Conservation (phyloP, 1,140 invertebrate genomes). For the Lordiphosa clarofinis region DNA sequence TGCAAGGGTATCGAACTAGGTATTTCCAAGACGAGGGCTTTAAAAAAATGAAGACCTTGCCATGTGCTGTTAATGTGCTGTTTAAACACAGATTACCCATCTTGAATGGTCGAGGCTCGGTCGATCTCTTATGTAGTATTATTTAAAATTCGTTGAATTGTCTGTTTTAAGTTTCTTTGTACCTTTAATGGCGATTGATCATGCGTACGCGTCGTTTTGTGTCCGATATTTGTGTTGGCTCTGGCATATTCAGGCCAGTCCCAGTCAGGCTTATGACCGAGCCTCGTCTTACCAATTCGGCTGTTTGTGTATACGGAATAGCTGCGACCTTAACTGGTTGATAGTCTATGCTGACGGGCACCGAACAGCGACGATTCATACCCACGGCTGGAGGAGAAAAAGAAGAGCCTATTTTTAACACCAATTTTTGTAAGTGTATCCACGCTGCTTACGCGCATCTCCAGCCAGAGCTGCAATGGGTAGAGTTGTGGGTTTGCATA, state of each 20-base stretch:
- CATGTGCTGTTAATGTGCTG: too few relatives aligned
- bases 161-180: neutral
- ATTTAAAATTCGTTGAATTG: constrained; percentile 21
- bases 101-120: too few relatives aligned
- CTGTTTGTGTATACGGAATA: constrained; percentile 6
- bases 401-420: constrained; percentile 6
- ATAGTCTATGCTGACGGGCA: constrained; percentile 63
- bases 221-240: constrained; percentile 16
- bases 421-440: neutral
- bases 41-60: too few relatives aligned
- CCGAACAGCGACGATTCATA: constrained; percentile 46
- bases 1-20: too few relatives aligned
- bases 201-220: constrained; percentile 67
- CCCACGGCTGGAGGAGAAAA: constrained; percentile 22
- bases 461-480: constrained; percentile 2
- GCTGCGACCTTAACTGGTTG: constrained; percentile 40
- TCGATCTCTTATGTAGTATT: constrained; percentile 10
- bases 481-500: neutral
- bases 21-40: too few relatives aligned
- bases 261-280: constrained; percentile 46
- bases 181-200: constrained; percentile 71
- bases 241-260: constrained; percentile 8
- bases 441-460: constrained; percentile 16
- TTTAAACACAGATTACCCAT: too few relatives aligned
- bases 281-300: constrained; percentile 39